A percentile compares a stretch with the other conserved stretches of the same genome.
Evolutionary conservation across 2,888 invertebrate species (phyloP).

Genomic region (Lasioglossum leucozonium): DNA sequence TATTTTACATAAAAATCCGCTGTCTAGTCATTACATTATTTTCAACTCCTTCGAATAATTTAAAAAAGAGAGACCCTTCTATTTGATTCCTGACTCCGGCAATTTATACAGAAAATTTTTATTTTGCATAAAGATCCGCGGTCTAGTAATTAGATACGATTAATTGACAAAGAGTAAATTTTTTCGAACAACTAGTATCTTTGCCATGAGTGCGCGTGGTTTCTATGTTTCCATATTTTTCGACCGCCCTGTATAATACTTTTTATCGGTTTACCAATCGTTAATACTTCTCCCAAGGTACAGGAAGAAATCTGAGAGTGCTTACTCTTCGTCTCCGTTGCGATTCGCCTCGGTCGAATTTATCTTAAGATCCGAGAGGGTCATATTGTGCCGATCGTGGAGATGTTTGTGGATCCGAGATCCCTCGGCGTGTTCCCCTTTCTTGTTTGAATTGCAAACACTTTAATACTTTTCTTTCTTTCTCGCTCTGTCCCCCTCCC

Average conservation of each 20-base stretch:
- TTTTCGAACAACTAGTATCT: neutral
- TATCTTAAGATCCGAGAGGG: constrained; percentile 7
- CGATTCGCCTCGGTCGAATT: neutral
- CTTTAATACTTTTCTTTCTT: neutral
- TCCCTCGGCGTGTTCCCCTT: neutral
- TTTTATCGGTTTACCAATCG: neutral
- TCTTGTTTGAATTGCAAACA: constrained; percentile 1
- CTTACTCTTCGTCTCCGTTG: neutral
- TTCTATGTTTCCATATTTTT: neutral
- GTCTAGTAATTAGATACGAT: no score
- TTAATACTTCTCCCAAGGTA: neutral
- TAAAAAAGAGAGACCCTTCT: no score
- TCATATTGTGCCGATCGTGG: constrained; percentile 51
- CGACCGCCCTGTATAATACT: neutral
- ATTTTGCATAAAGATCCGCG: no score
- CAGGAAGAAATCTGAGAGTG: neutral
- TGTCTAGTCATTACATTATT: no score
- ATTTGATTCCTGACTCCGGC: no score
- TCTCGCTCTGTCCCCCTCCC: neutral
- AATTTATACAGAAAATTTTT: no score
- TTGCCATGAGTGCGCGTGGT: neutral
- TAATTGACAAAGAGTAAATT: neutral
- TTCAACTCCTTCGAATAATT: no score
- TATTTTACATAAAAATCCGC: no score
- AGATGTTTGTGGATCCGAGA: constrained; percentile 41